Evolutionary conservation across 2,888 invertebrate genomes (phyloP), one percentile per base, ranked within the genome.

Genomic region (Hypsopygia costalis): DNA sequence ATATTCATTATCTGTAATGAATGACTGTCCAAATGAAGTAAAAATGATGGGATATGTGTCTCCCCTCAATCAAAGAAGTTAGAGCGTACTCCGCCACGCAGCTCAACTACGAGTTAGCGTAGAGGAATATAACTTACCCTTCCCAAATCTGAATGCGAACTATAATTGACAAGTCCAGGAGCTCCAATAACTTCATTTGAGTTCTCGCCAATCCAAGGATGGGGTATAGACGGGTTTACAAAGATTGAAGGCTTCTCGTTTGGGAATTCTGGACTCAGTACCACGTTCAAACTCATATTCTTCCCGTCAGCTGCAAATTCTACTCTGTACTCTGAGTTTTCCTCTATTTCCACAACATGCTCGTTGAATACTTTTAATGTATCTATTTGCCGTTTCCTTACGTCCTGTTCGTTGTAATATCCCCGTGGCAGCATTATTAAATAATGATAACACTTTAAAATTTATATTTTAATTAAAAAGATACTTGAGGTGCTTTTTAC

Each of bases 281-380:
- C 79, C 11, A 95, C 92, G 65, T 91, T 91, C 48, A 95, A 79
- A 43, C 91, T 90, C 79, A 95, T 91, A 61, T 90, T 91, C 56
- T 90, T 91, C 10, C 90, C 91, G 12, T 92, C 92, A 29, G 93
- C 91, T 28, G 83, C 75, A 58, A 95, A 95, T 56, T 92, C 91
- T 1, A 95, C 90, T 55, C 92, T 90, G 63, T 95, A 95, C 63
- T 95, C 94, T 0, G 90, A 88, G 62, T 93, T 92, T 69, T 93
- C 93, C 33, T 85, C 86, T 1, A 95, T 77, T 85, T 94, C 94
- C 12, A 90, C 79, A 11, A 95, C 95, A 85, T 95, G 92, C 57
- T 94, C 95, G 71, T 95, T 95, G 68, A 95, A 95, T 56, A 95
- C 91, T 85, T 95, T 95, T 51, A 95, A 73, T 3, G 95, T 95